Percentiles rank a stretch among this genome's conserved stretches.
phyloP scores from a whole-genome alignment of 64 coral and sea anemone species.

The Platygyra sinensis region DNA sequence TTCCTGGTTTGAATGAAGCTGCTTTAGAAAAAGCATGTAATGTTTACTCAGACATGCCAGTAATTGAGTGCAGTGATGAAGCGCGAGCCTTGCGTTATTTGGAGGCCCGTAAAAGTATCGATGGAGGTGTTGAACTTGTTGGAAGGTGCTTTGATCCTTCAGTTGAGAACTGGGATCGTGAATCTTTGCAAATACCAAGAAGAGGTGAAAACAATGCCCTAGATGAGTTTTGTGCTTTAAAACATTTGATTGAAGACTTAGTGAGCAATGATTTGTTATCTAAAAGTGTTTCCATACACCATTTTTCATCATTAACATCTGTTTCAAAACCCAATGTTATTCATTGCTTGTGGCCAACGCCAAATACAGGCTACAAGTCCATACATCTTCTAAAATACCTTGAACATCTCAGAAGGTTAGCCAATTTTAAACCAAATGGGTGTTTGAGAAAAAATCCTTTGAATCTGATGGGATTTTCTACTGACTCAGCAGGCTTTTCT shows the following conservation, averaged over 20 bases:
- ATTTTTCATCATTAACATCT: conserved; percentile 21
- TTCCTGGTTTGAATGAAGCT: background rate
- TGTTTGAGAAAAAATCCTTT: conserved; percentile 37
- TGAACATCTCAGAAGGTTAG: conserved; percentile 21
- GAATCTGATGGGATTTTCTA: conserved; percentile 47
- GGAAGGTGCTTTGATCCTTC: conserved; percentile 22
- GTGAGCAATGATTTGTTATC: conserved; percentile 22
- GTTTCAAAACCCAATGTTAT: too few relatives aligned
- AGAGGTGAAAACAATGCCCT: background rate
- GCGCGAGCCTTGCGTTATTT: conserved; percentile 62
- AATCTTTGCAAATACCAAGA: conserved; percentile 22
- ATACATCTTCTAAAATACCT: conserved; percentile 31
- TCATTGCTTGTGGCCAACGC: conserved; percentile 48
- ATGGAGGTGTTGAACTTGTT: conserved; percentile 18
- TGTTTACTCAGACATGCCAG: background rate
- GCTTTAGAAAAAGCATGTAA: background rate
- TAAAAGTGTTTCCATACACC: conserved; percentile 57
- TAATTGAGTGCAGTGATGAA: conserved; percentile 25
- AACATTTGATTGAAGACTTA: conserved; percentile 32
- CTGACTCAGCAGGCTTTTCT: conserved; percentile 69
- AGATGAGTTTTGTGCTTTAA: too few relatives aligned
- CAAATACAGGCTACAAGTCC: background rate
- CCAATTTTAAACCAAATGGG: conserved; percentile 18
- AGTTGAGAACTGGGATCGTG: conserved; percentile 17
- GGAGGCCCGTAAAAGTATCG: conserved; percentile 19